A percentile compares a stretch with the other conserved stretches of the same genome.
These are phyloP conservation scores for Ictalurus punctatus DNA, from an alignment of 2,113 vertebrate genomes.

Conservation along the genomic window DNA sequence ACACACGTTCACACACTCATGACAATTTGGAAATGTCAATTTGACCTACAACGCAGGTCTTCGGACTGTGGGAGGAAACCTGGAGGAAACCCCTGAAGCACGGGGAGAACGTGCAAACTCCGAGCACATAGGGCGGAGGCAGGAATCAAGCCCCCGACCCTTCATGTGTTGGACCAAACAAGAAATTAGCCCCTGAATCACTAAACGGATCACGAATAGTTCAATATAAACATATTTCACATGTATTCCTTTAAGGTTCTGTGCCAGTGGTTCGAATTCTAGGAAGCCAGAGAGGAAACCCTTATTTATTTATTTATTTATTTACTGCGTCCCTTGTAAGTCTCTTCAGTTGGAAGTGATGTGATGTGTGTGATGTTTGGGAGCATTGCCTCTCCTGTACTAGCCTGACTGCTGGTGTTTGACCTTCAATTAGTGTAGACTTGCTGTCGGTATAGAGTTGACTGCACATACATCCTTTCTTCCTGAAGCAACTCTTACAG, in stretches of 20 bases:
- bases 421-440: constrained; percentile 22
- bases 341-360: neutral
- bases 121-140: no score
- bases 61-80: no score
- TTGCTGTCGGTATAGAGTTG: constrained; percentile 2
- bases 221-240: neutral
- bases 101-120: no score
- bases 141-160: no score
- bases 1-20: no score
- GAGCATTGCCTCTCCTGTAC: neutral
- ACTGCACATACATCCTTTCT: neutral
- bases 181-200: neutral
- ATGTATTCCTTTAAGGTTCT: neutral
- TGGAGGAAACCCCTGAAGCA: no score
- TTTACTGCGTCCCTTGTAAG: neutral
- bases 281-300: neutral
- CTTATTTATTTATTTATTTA: no score
- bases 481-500: neutral
- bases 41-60: no score
- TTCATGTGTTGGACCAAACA: neutral
- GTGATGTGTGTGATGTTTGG: neutral
- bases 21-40: no score
- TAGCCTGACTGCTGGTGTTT: constrained; percentile 2
- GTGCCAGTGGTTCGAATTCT: neutral
- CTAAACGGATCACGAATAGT: neutral